These are phyloP conservation scores for Alosa sapidissima DNA, from an alignment of 2,797 vertebrate genomes.

Conservation along the genomic window DNA sequence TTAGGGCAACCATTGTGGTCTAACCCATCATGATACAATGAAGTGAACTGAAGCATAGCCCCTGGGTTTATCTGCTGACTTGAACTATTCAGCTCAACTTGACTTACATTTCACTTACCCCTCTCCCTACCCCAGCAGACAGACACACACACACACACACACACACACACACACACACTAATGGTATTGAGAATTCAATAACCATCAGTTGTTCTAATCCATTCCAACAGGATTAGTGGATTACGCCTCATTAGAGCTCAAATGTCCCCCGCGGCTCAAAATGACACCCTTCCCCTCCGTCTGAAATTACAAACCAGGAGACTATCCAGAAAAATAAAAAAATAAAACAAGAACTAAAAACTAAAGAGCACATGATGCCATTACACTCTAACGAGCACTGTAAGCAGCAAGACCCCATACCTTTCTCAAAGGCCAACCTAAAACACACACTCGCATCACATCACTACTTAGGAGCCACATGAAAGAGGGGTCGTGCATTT, in stretches of 20 bases:
- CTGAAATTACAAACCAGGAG: slow-evolving; percentile 33
- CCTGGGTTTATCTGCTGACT: neutral
- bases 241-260: slow-evolving; percentile 45
- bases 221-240: slow-evolving; percentile 45
- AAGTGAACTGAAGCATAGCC: neutral
- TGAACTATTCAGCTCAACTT: neutral
- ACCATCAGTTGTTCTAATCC: slow-evolving; percentile 42
- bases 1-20: neutral
- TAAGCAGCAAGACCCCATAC: neutral
- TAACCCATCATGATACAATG: neutral
- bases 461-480: neutral
- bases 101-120: neutral
- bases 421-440: neutral
- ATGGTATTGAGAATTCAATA: slow-evolving; percentile 39
- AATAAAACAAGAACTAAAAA: neutral
- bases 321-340: slow-evolving; percentile 13
- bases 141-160: neutral
- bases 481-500: neutral
- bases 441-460: neutral
- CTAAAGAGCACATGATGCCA: neutral
- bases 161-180: slow-evolving; percentile 9
- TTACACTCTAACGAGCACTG: neutral
- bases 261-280: slow-evolving; percentile 17
- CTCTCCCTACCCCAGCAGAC: neutral
- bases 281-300: slow-evolving; percentile 14